Conservation (phyloP, 2,113 vertebrate genomes). For the Cygnus buccinator region DNA sequence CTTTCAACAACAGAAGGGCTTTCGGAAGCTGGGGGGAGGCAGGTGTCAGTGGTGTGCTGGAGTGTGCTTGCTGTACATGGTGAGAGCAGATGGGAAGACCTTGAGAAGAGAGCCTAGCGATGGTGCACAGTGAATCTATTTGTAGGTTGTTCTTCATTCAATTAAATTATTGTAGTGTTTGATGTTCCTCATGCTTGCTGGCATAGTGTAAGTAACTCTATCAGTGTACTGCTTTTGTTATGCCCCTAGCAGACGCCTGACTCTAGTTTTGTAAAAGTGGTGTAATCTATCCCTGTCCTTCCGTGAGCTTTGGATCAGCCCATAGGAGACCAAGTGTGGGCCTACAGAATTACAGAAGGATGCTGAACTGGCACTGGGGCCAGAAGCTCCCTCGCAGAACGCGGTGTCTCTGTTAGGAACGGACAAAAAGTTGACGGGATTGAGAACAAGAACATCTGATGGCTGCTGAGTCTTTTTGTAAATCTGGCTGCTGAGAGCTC, state of each 20-base stretch:
- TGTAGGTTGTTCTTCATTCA: neutral
- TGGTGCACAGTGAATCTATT: neutral
- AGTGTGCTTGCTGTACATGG: neutral
- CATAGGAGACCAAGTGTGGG: neutral
- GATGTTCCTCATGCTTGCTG: fast-evolving
- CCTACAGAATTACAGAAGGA: neutral
- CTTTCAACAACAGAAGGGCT: neutral
- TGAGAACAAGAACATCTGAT: neutral
- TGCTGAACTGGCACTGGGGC: neutral
- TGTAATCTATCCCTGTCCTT: neutral
- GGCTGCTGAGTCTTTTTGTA: neutral
- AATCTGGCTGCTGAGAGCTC: neutral
- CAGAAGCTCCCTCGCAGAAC: neutral
- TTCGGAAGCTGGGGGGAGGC: slow-evolving; percentile 21
- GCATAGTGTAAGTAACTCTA: fast-evolving
- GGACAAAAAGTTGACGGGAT: neutral
- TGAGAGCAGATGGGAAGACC: neutral
- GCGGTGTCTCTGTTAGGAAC: neutral
- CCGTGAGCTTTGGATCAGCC: fast-evolving
- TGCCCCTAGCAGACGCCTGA: neutral
- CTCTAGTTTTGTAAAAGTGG: neutral
- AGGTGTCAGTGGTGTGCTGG: neutral
- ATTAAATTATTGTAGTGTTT: fast-evolving
- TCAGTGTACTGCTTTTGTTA: neutral
- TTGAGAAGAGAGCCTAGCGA: neutral